These are phyloP conservation scores for Eonycteris spelaea DNA, from an alignment of 2,113 vertebrate species.

Conservation along the genomic window DNA sequence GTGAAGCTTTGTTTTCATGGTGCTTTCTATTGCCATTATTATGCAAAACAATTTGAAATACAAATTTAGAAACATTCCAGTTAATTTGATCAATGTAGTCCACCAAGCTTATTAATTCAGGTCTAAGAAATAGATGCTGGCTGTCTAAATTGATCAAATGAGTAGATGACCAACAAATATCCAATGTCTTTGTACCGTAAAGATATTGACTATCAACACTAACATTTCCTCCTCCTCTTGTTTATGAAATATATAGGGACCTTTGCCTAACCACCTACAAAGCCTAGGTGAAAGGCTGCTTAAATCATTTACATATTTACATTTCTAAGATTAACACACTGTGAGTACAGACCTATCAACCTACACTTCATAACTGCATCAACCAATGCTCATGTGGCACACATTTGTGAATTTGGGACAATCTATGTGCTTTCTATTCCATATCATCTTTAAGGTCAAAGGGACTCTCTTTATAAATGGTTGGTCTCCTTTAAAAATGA, in stretches of 20 bases:
- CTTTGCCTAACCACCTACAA: not conserved
- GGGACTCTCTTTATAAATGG: not conserved
- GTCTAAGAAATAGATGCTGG: not conserved
- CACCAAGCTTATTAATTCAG: not conserved
- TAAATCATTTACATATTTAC: slow-evolving; percentile 21
- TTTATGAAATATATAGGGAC: not conserved
- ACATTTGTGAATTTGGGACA: not conserved
- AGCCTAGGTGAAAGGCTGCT: not conserved
- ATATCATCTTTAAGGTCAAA: not conserved
- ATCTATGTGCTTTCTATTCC: not conserved
- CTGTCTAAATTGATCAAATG: not conserved
- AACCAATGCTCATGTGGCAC: not conserved
- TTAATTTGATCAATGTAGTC: not conserved
- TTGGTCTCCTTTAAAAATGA: not conserved
- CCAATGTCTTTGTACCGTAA: not conserved
- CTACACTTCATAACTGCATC: not conserved
- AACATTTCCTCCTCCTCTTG: not conserved
- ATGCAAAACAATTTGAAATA: not conserved
- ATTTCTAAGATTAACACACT: not conserved
- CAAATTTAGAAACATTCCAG: not conserved
- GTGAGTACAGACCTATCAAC: not conserved
- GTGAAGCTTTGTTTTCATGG: not conserved
- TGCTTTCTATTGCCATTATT: not conserved
- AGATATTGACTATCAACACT: not conserved
- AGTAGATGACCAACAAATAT: not conserved